Evolutionary conservation across 2,888 invertebrate species (phyloP), one percentile per base, ranked within the genome.

Genomic region (Abrostola tripartita): DNA sequence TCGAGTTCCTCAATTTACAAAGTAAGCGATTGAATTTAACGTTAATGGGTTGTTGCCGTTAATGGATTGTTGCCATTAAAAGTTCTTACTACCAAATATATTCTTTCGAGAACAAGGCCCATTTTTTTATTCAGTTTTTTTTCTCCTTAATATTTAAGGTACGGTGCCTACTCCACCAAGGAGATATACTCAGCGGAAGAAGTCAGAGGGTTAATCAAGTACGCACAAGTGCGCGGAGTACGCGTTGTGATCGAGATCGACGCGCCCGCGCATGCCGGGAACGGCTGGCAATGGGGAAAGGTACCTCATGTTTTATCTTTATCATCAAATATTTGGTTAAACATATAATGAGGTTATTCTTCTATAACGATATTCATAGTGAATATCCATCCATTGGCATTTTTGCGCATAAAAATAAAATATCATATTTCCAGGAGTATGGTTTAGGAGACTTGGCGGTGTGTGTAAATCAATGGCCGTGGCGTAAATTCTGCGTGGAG

Each of bases 171-270:
- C 83, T 96, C 97, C 0, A 90, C 93, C 0, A 89, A 95, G 1
- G 96, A 97, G 83, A 96, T 97, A 14, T 98, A 98, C 87, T 95
- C 95, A 0, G 93, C 95, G 0, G 90, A 93, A 42, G 97, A 97
- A 73, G 95, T 97, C 5, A 85, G 92, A 40, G 92, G 95, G n/a
- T 91, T 99, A 58, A 95, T 98, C 0, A 94, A 96, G 40, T 98
- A 97, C 87, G 98, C 98, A 0, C 95, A 96, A 70, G 87, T 96
- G 1, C 95, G 98, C 47, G 99, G 99, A 2, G 96, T 99, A 6
- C 95, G 98, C 42, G 96, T 99, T 0, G 95, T 99, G 37, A 96
- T 98, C 10, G 99, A 99, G 94, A 96, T 98, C 42, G 98, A 98
- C 88, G 96, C 97, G 6, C 99, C 99, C 0, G 97, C 98, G 4